These are phyloP conservation scores for Myiagra hebetior DNA, from an alignment of 2,113 vertebrate genomes.

Conservation along the genomic window DNA sequence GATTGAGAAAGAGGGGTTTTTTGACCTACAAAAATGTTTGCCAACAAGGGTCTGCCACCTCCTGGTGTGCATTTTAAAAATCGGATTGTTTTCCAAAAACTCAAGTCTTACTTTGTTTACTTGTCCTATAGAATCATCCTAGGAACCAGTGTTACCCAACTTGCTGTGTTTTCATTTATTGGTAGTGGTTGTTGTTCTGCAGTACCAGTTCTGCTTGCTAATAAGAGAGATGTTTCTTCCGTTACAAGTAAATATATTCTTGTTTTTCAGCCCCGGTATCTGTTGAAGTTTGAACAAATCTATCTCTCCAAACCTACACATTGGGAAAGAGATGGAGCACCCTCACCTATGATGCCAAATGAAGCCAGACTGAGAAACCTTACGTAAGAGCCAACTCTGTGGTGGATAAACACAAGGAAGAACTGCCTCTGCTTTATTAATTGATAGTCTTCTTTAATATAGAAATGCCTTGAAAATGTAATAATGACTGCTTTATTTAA, in stretches of 20 bases:
- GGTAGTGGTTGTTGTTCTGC: not conserved
- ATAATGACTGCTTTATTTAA: not conserved
- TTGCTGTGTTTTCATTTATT: not conserved
- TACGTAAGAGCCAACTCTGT: slow-evolving; percentile 77
- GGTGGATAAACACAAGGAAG: not conserved
- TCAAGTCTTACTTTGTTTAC: not conserved
- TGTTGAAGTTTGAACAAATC: slow-evolving; percentile 98
- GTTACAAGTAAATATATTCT: not conserved
- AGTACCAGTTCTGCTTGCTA: not conserved
- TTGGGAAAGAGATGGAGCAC: slow-evolving; percentile 97
- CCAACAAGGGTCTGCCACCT: not conserved
- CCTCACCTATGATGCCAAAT: slow-evolving; percentile 98
- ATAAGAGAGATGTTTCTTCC: not conserved
- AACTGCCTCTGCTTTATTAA: not conserved
- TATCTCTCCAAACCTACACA: slow-evolving; percentile 97
- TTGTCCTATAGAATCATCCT: not conserved
- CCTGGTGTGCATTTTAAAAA: not conserved
- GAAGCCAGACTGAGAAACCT: slow-evolving; percentile 95
- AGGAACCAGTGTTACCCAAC: accelerated
- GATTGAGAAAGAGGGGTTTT: not conserved
- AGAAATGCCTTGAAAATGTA: not conserved
- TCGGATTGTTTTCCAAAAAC: not conserved
- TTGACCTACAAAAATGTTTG: not conserved
- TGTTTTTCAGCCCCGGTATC: slow-evolving; percentile 87
- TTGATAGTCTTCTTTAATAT: not conserved